Evolutionary conservation across 1,140 invertebrate species (phyloP).

Genomic region (Hypsibius dujardini): DNA sequence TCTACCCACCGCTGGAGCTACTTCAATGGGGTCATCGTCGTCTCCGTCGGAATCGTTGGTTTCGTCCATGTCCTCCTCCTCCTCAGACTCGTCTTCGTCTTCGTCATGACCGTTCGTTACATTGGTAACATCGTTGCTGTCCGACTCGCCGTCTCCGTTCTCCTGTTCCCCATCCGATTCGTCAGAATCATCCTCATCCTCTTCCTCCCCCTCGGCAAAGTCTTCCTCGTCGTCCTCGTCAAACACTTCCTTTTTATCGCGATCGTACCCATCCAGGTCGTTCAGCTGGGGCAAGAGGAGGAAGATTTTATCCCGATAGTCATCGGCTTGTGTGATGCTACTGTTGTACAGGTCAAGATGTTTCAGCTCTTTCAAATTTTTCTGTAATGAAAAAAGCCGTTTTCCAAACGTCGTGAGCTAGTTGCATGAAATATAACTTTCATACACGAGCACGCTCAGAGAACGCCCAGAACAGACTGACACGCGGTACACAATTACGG

Average conservation of each 20-base stretch:
- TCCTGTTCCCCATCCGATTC: conserved; percentile 30
- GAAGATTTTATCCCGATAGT: conserved; percentile 85
- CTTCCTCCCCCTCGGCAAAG: conserved; percentile 65
- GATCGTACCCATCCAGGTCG: conserved; percentile 73
- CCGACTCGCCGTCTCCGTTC: conserved; percentile 28
- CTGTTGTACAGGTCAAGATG: conserved; percentile 90
- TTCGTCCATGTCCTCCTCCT: conserved; percentile 22
- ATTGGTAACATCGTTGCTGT: conserved; percentile 19
- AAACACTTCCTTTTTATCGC: conserved; percentile 30
- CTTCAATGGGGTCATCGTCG: conserved; percentile 33
- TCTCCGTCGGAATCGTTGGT: conserved; percentile 29
- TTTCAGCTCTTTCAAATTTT: conserved; percentile 63
- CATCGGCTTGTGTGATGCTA: conserved; percentile 70
- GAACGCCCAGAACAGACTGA: too few relatives aligned
- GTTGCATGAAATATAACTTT: too few relatives aligned
- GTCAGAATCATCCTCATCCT: conserved; percentile 36
- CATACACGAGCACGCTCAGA: too few relatives aligned
- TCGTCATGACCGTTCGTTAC: not conserved
- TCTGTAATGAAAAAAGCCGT: conserved; percentile 34
- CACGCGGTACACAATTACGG: not conserved
- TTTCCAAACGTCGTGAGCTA: too few relatives aligned
- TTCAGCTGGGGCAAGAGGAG: conserved; percentile 66
- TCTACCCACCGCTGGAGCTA: too few relatives aligned
- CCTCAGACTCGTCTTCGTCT: conserved; percentile 40
- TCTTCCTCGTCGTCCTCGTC: conserved; percentile 25